phyloP scores from a whole-genome alignment of 2,888 invertebrate genomes.

The Catonia carolina region DNA sequence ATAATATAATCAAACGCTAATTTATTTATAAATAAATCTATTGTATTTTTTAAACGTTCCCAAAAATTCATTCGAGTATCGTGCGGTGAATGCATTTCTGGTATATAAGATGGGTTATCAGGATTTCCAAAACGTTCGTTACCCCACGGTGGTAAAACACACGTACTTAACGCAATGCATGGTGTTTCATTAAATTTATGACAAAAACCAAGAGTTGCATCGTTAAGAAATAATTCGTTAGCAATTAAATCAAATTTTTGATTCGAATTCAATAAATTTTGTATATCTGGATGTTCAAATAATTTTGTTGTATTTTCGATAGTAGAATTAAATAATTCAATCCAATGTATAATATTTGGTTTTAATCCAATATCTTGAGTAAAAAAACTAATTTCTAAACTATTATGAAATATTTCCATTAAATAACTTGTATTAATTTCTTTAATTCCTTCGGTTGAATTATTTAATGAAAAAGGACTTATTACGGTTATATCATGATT shows the following conservation, averaged over 20 bases:
- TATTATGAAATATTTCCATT: too few relatives aligned
- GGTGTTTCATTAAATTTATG: slow-evolving; percentile 21
- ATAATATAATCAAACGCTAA: slow-evolving; percentile 20
- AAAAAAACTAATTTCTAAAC: too few relatives aligned
- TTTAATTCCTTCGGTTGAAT: too few relatives aligned
- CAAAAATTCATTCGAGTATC: slow-evolving; percentile 38
- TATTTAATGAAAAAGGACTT: too few relatives aligned
- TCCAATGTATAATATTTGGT: too few relatives aligned
- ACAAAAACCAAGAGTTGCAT: slow-evolving; percentile 27
- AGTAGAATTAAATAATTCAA: too few relatives aligned
- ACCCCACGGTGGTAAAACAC: slow-evolving; percentile 28
- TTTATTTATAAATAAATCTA: slow-evolving; percentile 33
- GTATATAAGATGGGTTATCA: slow-evolving; percentile 25
- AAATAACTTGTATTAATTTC: too few relatives aligned
- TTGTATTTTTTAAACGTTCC: slow-evolving; percentile 38
- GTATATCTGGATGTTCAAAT: neutral
- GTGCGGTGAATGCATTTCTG: slow-evolving; percentile 22
- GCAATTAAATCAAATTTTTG: slow-evolving; percentile 28
- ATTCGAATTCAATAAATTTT: neutral
- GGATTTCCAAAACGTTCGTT: slow-evolving; percentile 22
- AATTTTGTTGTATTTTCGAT: neutral
- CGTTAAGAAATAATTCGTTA: slow-evolving; percentile 28
- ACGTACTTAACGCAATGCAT: slow-evolving; percentile 28
- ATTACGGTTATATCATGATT: too few relatives aligned
- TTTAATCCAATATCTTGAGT: too few relatives aligned